Evolutionary conservation across 2,797 vertebrate genomes (phyloP).

Genomic region (Gymnothorax javanicus): DNA sequence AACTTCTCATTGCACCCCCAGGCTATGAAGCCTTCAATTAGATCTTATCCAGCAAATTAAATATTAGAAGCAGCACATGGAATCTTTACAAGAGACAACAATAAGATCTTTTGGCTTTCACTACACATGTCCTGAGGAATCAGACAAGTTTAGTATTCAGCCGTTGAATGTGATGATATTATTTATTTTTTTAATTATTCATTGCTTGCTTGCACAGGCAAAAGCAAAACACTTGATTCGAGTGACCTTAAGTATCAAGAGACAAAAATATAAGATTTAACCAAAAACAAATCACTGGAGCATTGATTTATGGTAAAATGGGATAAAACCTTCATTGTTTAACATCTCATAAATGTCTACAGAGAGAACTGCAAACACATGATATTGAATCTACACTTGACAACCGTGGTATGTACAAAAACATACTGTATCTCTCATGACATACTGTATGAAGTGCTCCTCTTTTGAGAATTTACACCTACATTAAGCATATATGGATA

Average conservation of each 20-base stretch:
- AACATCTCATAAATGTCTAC: background rate
- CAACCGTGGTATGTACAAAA: background rate
- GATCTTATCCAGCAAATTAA: slow-evolving; percentile 46
- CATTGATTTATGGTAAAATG: background rate
- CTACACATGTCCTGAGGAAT: background rate
- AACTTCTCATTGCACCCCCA: slow-evolving; percentile 60
- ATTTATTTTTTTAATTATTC: background rate
- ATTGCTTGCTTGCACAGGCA: background rate
- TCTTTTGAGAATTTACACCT: background rate
- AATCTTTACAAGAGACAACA: slow-evolving; percentile 63
- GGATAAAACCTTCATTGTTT: background rate
- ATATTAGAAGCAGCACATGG: slow-evolving; percentile 52
- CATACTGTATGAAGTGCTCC: background rate
- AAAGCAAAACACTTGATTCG: background rate
- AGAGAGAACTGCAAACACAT: background rate
- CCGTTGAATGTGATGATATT: background rate
- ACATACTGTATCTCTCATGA: background rate
- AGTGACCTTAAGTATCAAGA: background rate
- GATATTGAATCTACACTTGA: background rate
- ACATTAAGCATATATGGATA: background rate
- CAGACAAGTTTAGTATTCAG: background rate
- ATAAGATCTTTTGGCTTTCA: slow-evolving; percentile 21
- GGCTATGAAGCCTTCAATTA: slow-evolving; percentile 47
- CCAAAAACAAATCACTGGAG: background rate
- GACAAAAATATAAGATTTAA: background rate